Conservation (phyloP, 53 echinoderm and acorn worm genomes). For the Holothuria leucospilota region DNA sequence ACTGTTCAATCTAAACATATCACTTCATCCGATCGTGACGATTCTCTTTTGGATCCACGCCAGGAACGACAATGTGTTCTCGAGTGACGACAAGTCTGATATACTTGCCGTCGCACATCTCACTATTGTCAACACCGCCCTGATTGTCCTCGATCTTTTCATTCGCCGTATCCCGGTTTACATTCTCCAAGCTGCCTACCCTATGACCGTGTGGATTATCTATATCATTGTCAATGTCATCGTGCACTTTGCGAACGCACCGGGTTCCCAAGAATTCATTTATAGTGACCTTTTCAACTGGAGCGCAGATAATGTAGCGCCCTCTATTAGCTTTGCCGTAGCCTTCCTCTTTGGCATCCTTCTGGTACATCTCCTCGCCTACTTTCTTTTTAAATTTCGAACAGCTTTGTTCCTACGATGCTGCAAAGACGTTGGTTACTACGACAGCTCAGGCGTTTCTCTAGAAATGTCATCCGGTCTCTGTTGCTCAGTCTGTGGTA, state of each 20-base stretch:
- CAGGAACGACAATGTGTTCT: background rate
- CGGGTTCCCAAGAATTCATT: background rate
- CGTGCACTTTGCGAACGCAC: background rate
- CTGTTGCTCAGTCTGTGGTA: constrained; percentile 47
- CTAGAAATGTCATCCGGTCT: constrained; percentile 8
- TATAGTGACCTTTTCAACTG: constrained; percentile 11
- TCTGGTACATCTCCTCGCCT: background rate
- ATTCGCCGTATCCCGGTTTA: constrained; percentile 69
- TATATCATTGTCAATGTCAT: constrained; percentile 69
- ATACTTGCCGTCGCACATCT: constrained; percentile 55
- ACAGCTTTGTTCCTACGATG: background rate
- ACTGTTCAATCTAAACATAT: constrained; percentile 69
- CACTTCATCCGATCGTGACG: constrained; percentile 70
- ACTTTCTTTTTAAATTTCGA: background rate
- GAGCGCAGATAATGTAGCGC: constrained; percentile 3
- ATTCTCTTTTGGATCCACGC: constrained; percentile 67
- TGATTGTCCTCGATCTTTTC: constrained; percentile 70
- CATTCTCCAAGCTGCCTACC: constrained; percentile 68
- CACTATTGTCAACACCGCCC: constrained; percentile 73
- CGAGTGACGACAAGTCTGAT: constrained; percentile 20
- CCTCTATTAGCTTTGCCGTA: constrained; percentile 2
- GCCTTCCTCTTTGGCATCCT: background rate
- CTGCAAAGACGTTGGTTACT: constrained; percentile 9
- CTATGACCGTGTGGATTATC: constrained; percentile 53
- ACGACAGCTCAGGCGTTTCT: background rate